These are phyloP conservation scores for Sipunculus nudus DNA, from an alignment of 2,888 invertebrate species.

Conservation along the genomic window DNA sequence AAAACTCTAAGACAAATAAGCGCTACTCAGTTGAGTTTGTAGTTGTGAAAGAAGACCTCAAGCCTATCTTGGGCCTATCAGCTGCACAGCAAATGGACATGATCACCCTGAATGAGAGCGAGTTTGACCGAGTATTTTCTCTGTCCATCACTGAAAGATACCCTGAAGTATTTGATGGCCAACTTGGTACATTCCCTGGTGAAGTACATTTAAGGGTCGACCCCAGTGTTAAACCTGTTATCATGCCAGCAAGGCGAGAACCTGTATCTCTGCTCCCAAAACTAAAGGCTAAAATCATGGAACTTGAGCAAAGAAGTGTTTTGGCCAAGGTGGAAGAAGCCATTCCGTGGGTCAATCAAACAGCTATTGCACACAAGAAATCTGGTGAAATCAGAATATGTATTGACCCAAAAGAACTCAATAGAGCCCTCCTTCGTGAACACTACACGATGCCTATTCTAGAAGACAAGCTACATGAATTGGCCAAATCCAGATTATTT, in stretches of 20 bases:
- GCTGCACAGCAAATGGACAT: conserved; percentile 15
- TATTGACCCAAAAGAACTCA: conserved; percentile 38
- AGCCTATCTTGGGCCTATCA: conserved; percentile 10
- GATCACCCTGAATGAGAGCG: conserved; percentile 14
- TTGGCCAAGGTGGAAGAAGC: conserved; percentile 29
- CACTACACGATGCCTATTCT: conserved; percentile 35
- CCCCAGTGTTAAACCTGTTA: conserved; percentile 7
- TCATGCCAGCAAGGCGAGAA: conserved; percentile 14
- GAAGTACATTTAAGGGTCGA: conserved; percentile 5
- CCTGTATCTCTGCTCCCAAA: conserved; percentile 10
- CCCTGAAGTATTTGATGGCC: conserved; percentile 7
- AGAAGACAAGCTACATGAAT: conserved; percentile 34
- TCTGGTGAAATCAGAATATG: conserved; percentile 34
- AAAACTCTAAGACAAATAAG: conserved; percentile 15
- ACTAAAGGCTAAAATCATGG: conserved; percentile 28
- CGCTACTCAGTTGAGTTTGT: conserved; percentile 24
- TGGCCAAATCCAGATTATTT: conserved; percentile 27
- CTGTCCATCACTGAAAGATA: not conserved
- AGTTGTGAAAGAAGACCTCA: conserved; percentile 12
- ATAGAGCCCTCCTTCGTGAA: conserved; percentile 28
- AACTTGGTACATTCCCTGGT: conserved; percentile 4
- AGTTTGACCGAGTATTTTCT: conserved; percentile 7
- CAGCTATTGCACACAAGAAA: conserved; percentile 30
- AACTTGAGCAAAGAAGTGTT: conserved; percentile 16
- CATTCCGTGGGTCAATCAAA: conserved; percentile 38